These are phyloP conservation scores for Temnothorax unifasciatus DNA, from an alignment of 2,888 invertebrate species.

Conservation along the genomic window DNA sequence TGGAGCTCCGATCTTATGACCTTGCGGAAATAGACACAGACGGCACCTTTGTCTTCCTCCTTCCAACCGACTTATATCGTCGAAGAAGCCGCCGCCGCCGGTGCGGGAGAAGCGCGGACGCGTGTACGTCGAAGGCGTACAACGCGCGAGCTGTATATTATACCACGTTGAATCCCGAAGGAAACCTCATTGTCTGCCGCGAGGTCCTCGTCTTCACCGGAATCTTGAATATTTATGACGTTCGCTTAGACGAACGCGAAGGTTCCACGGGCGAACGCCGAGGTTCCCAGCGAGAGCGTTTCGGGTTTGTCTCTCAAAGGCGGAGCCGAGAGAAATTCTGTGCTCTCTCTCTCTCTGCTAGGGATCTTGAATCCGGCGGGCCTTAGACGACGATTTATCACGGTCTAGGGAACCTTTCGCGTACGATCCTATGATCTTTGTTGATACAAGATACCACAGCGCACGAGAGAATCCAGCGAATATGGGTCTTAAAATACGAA, in stretches of 20 bases:
- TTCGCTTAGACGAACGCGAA: constrained; percentile 44
- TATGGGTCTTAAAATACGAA: constrained; percentile 19
- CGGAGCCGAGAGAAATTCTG: constrained; percentile 44
- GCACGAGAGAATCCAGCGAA: constrained; percentile 33
- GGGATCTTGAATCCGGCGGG: constrained; percentile 37
- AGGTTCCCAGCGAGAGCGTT: constrained; percentile 37
- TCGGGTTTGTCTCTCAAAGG: constrained; percentile 45
- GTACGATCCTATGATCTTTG: constrained; percentile 51
- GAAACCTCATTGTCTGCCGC: constrained; percentile 53
- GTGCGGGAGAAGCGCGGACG: constrained; percentile 13
- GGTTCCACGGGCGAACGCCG: constrained; percentile 32
- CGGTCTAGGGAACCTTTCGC: constrained; percentile 45
- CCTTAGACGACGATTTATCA: constrained; percentile 55
- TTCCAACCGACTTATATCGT: constrained; percentile 11
- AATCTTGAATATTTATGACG: constrained; percentile 56
- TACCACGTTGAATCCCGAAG: constrained; percentile 36
- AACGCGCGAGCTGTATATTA: constrained; percentile 32
- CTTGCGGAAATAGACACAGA: constrained; percentile 54
- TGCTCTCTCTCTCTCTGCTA: neutral
- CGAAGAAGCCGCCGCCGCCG: constrained; percentile 3
- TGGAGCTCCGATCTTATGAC: constrained; percentile 45
- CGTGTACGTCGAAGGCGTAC: constrained; percentile 11
- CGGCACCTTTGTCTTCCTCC: constrained; percentile 36
- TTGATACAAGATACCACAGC: constrained; percentile 50
- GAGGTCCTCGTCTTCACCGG: constrained; percentile 42